Evolutionary conservation across 1,140 invertebrate genomes (phyloP), one percentile per base, ranked within the genome.

Genomic region (Aphaenogaster rudis): DNA sequence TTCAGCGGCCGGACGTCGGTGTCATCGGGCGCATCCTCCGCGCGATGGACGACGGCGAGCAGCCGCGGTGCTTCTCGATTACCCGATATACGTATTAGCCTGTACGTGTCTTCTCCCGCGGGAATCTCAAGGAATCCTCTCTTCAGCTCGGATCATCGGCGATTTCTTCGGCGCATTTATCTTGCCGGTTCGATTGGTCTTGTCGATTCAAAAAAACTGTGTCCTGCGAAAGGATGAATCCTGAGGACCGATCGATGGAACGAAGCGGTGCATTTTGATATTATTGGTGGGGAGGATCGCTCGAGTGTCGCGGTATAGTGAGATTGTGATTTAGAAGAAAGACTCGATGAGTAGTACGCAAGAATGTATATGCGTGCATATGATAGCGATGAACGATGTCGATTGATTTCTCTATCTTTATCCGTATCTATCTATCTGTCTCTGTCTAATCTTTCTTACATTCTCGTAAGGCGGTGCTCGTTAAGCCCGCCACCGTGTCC

Each of bases 21-120:
- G 21, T n/a, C 59, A 63, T 50, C 77, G 42, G n/a, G 8, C 15
- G 59, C 59, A 28, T 33, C 28, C 9, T 36, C 15, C 28, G 77
- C 17, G 61, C 54, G 33, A 81, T 61, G 79, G 61, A 69, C 82
- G 82, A 63, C 17, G 82, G 59, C 17, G 77, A 90, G 59, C 57
- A 69, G 77, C 88, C 54, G 74, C 69, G 88, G 88, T 89, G 88
- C 84, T 89, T 87, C 88, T 87, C 85, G 88, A 90, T 88, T 88
- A 91, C 89, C 92, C 84, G 71, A 93, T 92, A 93, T 93, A 93
- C 92, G 92, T 93, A 93, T 91, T 88, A 90, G 85, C 80, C 59
- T 78, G 90, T 90, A 91, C 89, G 87, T 87, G 89, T 91, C 89
- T 91, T 89, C 71, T 52, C 9, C 54, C 85, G 89, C 28, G 80